phyloP scores from a whole-genome alignment of 2,888 invertebrate genomes.

The Slavum lentiscoides region DNA sequence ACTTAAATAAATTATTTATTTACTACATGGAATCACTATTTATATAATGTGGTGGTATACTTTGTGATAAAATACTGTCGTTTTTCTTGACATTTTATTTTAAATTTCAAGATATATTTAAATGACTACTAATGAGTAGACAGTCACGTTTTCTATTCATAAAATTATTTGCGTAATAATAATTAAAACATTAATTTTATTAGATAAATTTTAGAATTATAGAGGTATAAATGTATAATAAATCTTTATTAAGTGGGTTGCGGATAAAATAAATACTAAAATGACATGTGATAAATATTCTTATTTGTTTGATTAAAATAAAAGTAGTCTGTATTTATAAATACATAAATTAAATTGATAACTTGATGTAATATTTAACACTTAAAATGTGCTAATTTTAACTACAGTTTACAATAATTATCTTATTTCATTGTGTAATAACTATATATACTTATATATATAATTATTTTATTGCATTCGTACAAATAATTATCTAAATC shows the following conservation, averaged over 20 bases:
- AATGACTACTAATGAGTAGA: not conserved
- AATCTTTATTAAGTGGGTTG: not conserved
- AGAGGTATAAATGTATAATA: not conserved
- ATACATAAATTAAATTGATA: not conserved
- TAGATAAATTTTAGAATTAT: not conserved
- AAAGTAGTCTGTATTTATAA: constrained; percentile 12
- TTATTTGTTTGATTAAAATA: not conserved
- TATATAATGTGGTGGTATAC: not conserved
- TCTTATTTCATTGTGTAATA: not conserved
- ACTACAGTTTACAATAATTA: constrained; percentile 3
- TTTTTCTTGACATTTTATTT: not conserved
- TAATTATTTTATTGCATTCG: constrained; percentile 3
- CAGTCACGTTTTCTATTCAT: not conserved
- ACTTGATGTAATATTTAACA: constrained; percentile 17
- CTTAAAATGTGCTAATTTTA: constrained; percentile 22
- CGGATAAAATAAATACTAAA: no score
- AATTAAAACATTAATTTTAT: not conserved
- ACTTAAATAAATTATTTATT: not conserved
- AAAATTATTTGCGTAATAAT: not conserved
- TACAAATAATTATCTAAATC: constrained; percentile 4
- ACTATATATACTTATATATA: not conserved
- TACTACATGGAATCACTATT: not conserved
- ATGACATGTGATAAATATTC: not conserved
- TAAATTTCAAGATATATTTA: not conserved
- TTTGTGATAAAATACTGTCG: not conserved